A percentile compares a stretch with the other conserved stretches of the same genome.
phyloP scores from a whole-genome alignment of 2,797 vertebrate species.

The Poeciliopsis presidionis region DNA sequence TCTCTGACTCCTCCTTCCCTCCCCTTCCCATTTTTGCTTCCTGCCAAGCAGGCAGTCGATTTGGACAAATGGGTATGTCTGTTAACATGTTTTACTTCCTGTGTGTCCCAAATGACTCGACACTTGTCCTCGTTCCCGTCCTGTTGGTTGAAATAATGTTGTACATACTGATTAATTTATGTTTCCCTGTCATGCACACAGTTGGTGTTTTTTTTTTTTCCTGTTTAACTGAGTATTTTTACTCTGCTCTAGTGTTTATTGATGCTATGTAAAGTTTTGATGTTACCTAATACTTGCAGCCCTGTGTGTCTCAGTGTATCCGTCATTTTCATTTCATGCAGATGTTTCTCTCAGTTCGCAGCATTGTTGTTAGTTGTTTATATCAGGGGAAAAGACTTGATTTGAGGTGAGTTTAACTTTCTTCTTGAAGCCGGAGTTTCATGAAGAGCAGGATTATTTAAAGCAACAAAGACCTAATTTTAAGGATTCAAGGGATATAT shows the following conservation, averaged over 20 bases:
- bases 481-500: too few species aligned
- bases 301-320: slow-evolving; percentile 5
- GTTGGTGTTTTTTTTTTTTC: background rate
- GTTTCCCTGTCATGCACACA: slow-evolving; percentile 13
- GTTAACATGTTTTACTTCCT: slow-evolving; percentile 66
- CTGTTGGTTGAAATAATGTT: slow-evolving; percentile 27
- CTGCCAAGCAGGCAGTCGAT: slow-evolving; percentile 82
- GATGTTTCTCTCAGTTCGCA: slow-evolving; percentile 28
- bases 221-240: background rate
- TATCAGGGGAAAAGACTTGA: background rate
- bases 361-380: slow-evolving; percentile 13
- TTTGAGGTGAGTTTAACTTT: too few species aligned
- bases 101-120: slow-evolving; percentile 60
- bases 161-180: slow-evolving; percentile 29
- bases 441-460: too few species aligned
- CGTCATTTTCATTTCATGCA: slow-evolving; percentile 46
- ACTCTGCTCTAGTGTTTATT: background rate
- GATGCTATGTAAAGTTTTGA: background rate
- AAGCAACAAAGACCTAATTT: too few species aligned
- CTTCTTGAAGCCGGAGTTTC: too few species aligned
- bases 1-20: slow-evolving; percentile 64
- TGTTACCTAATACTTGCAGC: background rate
- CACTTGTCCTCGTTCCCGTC: slow-evolving; percentile 63
- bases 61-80: slow-evolving; percentile 87
- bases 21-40: slow-evolving; percentile 62